Evolutionary conservation across 2,113 vertebrate genomes (phyloP).

Genomic region (Procapra przewalskii): DNA sequence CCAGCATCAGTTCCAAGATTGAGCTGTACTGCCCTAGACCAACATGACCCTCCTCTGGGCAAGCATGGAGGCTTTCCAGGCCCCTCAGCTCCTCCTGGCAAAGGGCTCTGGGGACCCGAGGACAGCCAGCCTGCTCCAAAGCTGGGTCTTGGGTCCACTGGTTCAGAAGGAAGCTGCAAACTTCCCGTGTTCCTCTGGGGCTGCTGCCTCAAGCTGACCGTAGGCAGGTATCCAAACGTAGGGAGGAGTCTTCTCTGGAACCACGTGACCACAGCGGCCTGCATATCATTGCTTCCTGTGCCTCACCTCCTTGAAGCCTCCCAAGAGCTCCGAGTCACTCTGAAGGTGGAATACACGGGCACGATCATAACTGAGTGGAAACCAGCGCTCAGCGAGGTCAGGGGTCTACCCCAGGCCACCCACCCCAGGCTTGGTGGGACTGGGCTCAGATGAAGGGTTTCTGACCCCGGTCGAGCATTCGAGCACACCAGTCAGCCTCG

Average conservation of each 20-base stretch:
- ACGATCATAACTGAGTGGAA: background rate
- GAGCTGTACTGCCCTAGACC: background rate
- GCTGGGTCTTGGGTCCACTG: background rate
- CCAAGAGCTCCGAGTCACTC: background rate
- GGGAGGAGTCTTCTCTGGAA: background rate
- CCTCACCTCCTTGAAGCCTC: background rate
- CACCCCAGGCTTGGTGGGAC: background rate
- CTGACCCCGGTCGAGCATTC: background rate
- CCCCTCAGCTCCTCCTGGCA: background rate
- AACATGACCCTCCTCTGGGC: background rate
- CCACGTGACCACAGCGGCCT: background rate
- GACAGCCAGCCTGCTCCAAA: background rate
- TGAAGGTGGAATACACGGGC: background rate
- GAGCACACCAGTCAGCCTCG: background rate
- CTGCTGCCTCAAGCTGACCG: background rate
- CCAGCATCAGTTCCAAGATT: background rate
- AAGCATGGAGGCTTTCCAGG: background rate
- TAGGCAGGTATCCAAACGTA: background rate
- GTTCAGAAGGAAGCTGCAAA: background rate
- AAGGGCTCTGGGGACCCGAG: background rate
- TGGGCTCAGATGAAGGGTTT: background rate
- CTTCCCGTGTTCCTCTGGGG: background rate
- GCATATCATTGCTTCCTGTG: background rate
- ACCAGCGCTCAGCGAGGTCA: background rate
- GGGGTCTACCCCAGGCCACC: background rate